phyloP scores from a whole-genome alignment of 2,888 invertebrate species.

The Fissipunctia ypsillon region DNA sequence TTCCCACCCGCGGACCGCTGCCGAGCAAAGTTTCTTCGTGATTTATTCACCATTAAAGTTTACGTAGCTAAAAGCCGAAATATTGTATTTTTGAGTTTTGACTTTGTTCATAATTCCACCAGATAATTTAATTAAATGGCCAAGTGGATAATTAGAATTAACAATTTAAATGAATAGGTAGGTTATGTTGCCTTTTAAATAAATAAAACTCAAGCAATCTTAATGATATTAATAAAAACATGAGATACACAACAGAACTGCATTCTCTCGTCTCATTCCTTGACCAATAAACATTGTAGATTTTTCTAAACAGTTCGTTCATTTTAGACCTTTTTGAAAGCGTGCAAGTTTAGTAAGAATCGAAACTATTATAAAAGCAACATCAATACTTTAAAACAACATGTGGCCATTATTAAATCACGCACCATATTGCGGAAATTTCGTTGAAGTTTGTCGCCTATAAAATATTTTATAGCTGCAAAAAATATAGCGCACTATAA shows the following conservation, averaged over 20 bases:
- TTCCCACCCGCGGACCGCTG: constrained; percentile 80
- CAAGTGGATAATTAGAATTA: constrained; percentile 38
- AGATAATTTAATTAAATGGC: constrained; percentile 32
- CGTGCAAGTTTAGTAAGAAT: constrained; percentile 46
- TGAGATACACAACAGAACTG: neutral
- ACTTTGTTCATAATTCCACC: constrained; percentile 64
- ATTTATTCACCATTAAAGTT: constrained; percentile 83
- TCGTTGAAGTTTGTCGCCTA: constrained; percentile 69
- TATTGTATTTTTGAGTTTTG: constrained; percentile 65
- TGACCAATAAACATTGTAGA: neutral
- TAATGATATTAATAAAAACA: neutral
- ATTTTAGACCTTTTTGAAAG: constrained; percentile 39
- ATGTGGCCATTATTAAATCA: constrained; percentile 77
- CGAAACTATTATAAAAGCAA: constrained; percentile 63
- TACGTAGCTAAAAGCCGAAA: constrained; percentile 79
- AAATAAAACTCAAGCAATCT: neutral
- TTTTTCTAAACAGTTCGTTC: neutral
- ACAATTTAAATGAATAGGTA: constrained; percentile 25
- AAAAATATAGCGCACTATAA: constrained; percentile 64
- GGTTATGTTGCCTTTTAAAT: constrained; percentile 16
- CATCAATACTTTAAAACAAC: constrained; percentile 68
- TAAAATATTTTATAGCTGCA: constrained; percentile 72
- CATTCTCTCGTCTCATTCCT: neutral
- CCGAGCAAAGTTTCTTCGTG: constrained; percentile 78
- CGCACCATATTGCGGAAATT: constrained; percentile 75